Base-by-base conservation (phyloP, 1,140 invertebrate species). In the Drosophila oshimai region DNA sequence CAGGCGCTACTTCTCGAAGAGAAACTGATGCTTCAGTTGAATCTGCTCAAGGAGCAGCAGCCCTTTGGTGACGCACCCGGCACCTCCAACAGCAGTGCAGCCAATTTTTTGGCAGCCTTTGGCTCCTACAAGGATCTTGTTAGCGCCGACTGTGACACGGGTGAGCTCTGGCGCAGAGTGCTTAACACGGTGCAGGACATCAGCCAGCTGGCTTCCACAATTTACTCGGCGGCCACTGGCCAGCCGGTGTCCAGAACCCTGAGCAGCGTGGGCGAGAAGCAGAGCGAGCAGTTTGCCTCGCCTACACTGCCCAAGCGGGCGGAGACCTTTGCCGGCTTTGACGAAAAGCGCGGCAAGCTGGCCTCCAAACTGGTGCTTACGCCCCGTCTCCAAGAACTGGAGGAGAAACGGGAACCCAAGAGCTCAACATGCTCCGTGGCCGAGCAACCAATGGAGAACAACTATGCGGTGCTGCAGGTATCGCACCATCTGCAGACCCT, bases 291-390 rank as follows among this genome's bases (percentile, higher is more conserved):
- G 6, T 97, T 96, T 86, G 93, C 95, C 33, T 95, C 95, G 13
- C 95, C 96, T 6, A 95, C 96, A 13, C 91, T 98, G 54, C 97
- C 98, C 3, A 95, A 97, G 77, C 92, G 97, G 26, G 97, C 98
- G 0, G 97, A 98, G 92, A 98, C 98, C 0, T 99, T 98, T 92
- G 97, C 97, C 6, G 98, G 97, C 1, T 98, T 98, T 89, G 97
- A 98, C 91, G 95, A 95, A 62, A 91, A 89, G 57, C 83, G 90
- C 2, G 80, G 73, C n/a, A 90, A 90, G 44, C 55, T 89, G 44
- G 77, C 60, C 2, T 45, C 69, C 1, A 90, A 90, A 41, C 34
- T 84, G 53, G 74, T 74, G 44, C 44, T 90, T 0, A 73, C 89
- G 2, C 86, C 80, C 2, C 81, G 90, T 0, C 61, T 88, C 2